These are phyloP conservation scores for Drosophila baimaii DNA, from an alignment of 1,140 invertebrate genomes.

Conservation along the genomic window DNA sequence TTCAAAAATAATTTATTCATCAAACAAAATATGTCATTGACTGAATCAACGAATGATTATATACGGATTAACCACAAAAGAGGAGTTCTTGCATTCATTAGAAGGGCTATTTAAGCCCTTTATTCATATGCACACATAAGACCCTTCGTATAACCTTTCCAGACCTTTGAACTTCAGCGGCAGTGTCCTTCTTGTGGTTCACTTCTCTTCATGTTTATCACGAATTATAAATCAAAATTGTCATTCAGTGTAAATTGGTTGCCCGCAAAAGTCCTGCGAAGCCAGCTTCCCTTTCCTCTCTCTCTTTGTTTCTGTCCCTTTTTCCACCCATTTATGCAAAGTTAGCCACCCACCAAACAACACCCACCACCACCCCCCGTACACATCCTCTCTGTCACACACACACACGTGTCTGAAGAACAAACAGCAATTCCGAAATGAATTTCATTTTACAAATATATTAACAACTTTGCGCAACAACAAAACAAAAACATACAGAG, in stretches of 20 bases:
- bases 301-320: not conserved
- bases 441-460: constrained; percentile 84
- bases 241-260: constrained; percentile 58
- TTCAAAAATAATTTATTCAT: not conserved
- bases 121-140: not conserved
- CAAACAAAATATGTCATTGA: not conserved
- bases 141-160: constrained; percentile 8
- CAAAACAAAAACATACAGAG: constrained; percentile 39
- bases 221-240: constrained; percentile 60
- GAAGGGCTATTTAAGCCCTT: not conserved
- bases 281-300: not conserved
- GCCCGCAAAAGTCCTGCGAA: constrained; percentile 27
- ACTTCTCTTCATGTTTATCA: constrained; percentile 43
- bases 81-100: constrained; percentile 2
- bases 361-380: not conserved
- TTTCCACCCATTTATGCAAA: constrained; percentile 31
- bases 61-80: not conserved
- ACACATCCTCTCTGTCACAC: constrained; percentile 11
- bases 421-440: constrained; percentile 81
- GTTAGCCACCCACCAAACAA: constrained; percentile 4
- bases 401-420: constrained; percentile 41
- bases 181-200: constrained; percentile 9
- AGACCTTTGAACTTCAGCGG: constrained; percentile 3
- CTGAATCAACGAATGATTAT: not conserved
- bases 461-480: constrained; percentile 80